Evolutionary conservation across 2,797 vertebrate species (phyloP), one percentile per base, ranked within the genome.

Genomic region (Periparus ater): DNA sequence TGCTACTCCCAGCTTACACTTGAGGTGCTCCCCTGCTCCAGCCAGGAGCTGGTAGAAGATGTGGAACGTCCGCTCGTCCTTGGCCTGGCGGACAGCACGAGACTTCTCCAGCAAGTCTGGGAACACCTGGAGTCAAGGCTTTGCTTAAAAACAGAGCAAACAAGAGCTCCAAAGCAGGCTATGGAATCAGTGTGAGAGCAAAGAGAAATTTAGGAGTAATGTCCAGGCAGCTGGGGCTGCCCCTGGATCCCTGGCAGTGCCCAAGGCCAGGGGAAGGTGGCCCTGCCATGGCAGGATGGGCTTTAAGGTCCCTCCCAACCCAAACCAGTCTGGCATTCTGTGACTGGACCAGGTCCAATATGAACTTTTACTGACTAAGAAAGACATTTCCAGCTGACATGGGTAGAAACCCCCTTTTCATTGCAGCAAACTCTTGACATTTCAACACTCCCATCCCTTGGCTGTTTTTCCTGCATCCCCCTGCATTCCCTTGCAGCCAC

Each of bases 51-150:
- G 99, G 92, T 99, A 99, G 97, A 99, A 99, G 95, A 99, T 98
- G 72, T 99, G 99, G 97, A 99, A 99, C 15, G 99, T 99, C 30
- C 99, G 97, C 76, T 99, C 99, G 75, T 99, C 99, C 98, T 99
- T 99, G 97, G 99, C 99, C 97, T 99, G 99, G 47, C 99, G 99
- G 70, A 99, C 99, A 50, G 99, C 99, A 25, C 99, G 98, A 89
- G 99, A 99, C 96, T 99, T 99, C 96, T 99, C 99, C 96, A 99
- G 95, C 96, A 99, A 93, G 97, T 99, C 99, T 99, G 98, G 97
- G 32, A 85, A 68, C 38, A 76, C 25, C 42, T 7, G 53, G 3
- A 63, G 98, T 99, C 97, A 99, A 98, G 98, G 1, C 51, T 17
- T 3, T 3, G 38, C 23, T 45, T 18, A 5, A 27, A 54, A 40